Percentiles rank a stretch among this genome's conserved stretches.
Evolutionary conservation across 2,113 vertebrate genomes (phyloP).

Genomic region (Bambusicola thoracicus): DNA sequence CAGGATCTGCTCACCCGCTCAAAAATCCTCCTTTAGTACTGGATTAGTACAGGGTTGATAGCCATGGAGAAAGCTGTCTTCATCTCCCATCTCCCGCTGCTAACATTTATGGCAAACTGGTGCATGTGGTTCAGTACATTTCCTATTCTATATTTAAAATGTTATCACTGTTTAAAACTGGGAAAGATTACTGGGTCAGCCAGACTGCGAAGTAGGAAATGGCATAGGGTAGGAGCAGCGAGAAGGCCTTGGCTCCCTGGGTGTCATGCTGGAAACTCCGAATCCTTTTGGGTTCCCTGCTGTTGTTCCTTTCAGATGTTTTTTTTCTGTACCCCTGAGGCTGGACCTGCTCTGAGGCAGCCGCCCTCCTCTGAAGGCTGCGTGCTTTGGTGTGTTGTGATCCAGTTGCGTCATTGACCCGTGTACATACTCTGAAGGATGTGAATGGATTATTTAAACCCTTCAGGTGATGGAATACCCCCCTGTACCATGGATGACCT

Average conservation of each 20-base stretch:
- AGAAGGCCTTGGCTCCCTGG: neutral
- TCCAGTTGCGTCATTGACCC: neutral
- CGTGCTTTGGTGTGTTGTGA: neutral
- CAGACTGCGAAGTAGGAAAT: neutral
- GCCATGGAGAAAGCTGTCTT: neutral
- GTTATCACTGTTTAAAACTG: neutral
- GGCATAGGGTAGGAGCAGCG: neutral
- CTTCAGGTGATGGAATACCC: neutral
- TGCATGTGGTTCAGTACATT: neutral
- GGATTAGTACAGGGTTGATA: neutral
- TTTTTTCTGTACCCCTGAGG: no score
- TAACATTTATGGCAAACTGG: neutral
- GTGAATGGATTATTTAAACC: neutral
- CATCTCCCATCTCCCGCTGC: neutral
- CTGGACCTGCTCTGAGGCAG: neutral
- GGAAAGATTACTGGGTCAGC: neutral
- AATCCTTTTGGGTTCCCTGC: neutral
- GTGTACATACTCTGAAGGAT: accelerated
- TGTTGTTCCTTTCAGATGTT: neutral
- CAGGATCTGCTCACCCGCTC: neutral
- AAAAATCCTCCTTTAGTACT: neutral
- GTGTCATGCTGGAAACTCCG: neutral
- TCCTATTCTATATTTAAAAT: neutral
- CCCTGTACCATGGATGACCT: neutral
- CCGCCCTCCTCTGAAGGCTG: neutral